Evolutionary conservation across 2,113 vertebrate genomes (phyloP), one percentile per base, ranked within the genome.

Genomic region (Mixornis gularis): DNA sequence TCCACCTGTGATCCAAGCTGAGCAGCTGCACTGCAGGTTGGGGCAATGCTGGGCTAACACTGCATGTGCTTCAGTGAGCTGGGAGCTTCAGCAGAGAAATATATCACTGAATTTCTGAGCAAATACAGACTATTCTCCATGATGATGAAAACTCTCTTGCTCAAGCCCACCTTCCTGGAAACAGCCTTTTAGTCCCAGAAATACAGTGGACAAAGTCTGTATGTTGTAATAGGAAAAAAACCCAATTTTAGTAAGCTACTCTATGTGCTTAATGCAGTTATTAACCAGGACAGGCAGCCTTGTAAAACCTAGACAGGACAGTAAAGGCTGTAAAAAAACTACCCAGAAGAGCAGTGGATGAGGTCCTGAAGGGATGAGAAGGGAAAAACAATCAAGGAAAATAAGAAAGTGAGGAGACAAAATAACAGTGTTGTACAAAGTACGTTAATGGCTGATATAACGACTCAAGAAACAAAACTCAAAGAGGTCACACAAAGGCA

Each of bases 381-480:
- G 8, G 4, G 3, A 16, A 40, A 70, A n/a, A 38, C 7, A 41
- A 29, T 5, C 13, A 53, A 40, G 40, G 25, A 51, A 51, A 66
- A 66, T 22, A 66, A 49, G 20, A 51, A 66, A 59, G 11, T 43
- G 30, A 44, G 44, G 11, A 63, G 41, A 64, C 16, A 82, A 71
- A 88, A 43, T 27, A 48, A 24, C 20, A 62, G 41, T 21, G 19
- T 14, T 6, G 6, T 21, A 52, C 30, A 29, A 73, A 69, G 46
- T 16, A 22, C 3, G 4, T 13, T 27, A 43, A 21, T n/a, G 60
- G 14, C 10, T 66, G 16, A 29, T 26, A 18, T 0, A 22, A n/a
- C 1, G 38, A 70, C 38, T 58, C 25, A 58, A 73, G 55, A 73
- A 91, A 51, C 14, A 55, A 78, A 78, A 60, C 29, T 87, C 56